Evolutionary conservation across 53 echinoderm and acorn worm species (phyloP), one percentile per base, ranked within the genome.

Genomic region (Astropecten irregularis): DNA sequence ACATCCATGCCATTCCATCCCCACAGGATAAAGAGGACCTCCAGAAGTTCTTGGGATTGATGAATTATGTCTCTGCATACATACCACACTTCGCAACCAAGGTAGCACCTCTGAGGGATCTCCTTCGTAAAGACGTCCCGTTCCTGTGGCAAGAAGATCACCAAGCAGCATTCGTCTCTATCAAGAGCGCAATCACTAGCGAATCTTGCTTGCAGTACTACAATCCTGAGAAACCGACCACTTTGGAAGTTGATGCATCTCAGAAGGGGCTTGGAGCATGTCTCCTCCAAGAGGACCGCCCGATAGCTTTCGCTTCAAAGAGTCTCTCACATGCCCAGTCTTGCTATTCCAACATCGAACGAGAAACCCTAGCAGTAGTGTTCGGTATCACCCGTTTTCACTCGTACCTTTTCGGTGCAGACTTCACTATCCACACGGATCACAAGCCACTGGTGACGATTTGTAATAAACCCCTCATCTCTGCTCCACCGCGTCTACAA

Each of bases 251-350:
- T 1, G 77, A 77, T 30, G 87, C 83, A 15, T 83, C 84, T 2
- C 56, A 56, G 32, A 89, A 76, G 58, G 89, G 84, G 2, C 50
- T 89, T 5, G 89, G 89, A 28, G 89, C 89, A 16, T 88, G 88
- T 36, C 46, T 83, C 25, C 39, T 59, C 2, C 88, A 88, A 15
- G 55, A 81, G 2, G 68, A 55, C 0, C 66, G 81, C 32, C 82
- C 71, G 22, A 58, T 88, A 2, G 71, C 88, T 31, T 88, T 83
- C 28, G 82, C 82, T 4, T 88, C 82, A 20, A 88, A 88, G 50
- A 82, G 70, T 23, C 51, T 88, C 1, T 79, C 89, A 36, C 16
- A 64, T 33, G 64, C 71, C 10, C 76, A 89, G 38, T 33, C 71
- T 11, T 72, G 51, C 52, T 82, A 88, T 33, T 81, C 88, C 11